Conservation (phyloP, 2,113 vertebrate species). For the Sander lucioperca region DNA sequence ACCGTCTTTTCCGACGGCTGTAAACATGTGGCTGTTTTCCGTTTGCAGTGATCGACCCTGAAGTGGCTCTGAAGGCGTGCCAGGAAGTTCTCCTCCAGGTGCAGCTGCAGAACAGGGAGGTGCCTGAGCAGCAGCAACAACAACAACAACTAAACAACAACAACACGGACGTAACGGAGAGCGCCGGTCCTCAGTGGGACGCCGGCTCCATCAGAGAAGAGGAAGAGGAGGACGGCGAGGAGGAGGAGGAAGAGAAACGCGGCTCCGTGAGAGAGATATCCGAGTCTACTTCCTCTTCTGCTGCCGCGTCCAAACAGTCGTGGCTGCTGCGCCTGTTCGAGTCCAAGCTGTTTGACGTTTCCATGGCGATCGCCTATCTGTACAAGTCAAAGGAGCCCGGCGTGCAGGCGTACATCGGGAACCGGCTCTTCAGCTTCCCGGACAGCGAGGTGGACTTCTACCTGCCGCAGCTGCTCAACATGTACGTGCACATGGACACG, state of each 20-base stretch:
- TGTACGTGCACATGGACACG: slow-evolving; percentile 99
- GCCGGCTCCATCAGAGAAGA: slow-evolving; percentile 65
- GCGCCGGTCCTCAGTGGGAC: slow-evolving; percentile 9
- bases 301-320: slow-evolving; percentile 89
- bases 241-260: neutral
- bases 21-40: too few species aligned
- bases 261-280: too few species aligned
- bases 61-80: slow-evolving; percentile 93
- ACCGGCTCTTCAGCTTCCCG: slow-evolving; percentile 93
- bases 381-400: slow-evolving; percentile 98
- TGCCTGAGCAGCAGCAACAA: neutral
- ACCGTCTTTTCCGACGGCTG: too few species aligned
- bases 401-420: slow-evolving; percentile 97
- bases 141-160: neutral
- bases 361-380: slow-evolving; percentile 98
- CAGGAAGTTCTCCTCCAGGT: slow-evolving; percentile 94
- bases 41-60: slow-evolving; percentile 88
- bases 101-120: slow-evolving; percentile 65
- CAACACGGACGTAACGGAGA: neutral
- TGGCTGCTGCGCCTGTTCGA: slow-evolving; percentile 96
- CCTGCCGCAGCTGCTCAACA: slow-evolving; percentile 95
- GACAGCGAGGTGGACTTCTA: slow-evolving; percentile 94
- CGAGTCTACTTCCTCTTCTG: neutral
- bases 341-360: slow-evolving; percentile 97
- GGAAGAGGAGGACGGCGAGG: neutral